Base-by-base conservation (phyloP, 53 echinoderm and acorn worm species). In the Mesocentrotus franciscanus region DNA sequence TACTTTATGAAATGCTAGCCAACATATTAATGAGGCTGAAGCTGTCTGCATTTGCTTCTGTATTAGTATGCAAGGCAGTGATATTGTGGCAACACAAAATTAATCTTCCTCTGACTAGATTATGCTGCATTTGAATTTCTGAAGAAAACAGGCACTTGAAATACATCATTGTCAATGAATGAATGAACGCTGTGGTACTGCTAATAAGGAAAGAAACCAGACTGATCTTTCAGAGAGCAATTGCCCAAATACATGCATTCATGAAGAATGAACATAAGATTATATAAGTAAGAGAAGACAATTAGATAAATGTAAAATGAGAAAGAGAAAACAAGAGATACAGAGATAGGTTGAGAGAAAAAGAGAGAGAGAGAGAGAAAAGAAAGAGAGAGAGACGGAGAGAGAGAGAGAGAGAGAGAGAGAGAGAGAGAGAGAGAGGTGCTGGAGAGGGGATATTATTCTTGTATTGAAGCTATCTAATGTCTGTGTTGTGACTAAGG, bases 401-500 rank as follows among this genome's bases (percentile, higher is more conserved):
- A 27, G 56, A 13, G 56, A 22, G 85, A 55, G 85, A 55, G 2
- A 78, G 59, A 22, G 22, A 60, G 92, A 27, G 59, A 62, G 92
- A 27, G 13, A 91, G 26, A 56, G 5, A 66, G 4, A 92, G 62
- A 35, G 92, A 61, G 62, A 66, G 20, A 61, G 22, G n/a, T 26
- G 33, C 30, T 24, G 75, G 64, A 92, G 35, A 75, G 6, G 76
- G 92, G 18, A 71, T 72, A 36, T 72, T 32, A 49, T 75, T 71
- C 74, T 71, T 55, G 20, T 75, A 72, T 56, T 71, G 36, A 42
- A n/a, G 76, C 91, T 92, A 74, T 49, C 56, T 58, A 22, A 35
- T 39, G 76, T 74, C 72, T 92, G 74, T 79, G 30, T 35, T 93
- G 81, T 78, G 93, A 79, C 93, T 93, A 59, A 93, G 79, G 79